Evolutionary conservation across 1,140 invertebrate genomes (phyloP), one percentile per base, ranked within the genome.

Genomic region (Conus ventricosus): DNA sequence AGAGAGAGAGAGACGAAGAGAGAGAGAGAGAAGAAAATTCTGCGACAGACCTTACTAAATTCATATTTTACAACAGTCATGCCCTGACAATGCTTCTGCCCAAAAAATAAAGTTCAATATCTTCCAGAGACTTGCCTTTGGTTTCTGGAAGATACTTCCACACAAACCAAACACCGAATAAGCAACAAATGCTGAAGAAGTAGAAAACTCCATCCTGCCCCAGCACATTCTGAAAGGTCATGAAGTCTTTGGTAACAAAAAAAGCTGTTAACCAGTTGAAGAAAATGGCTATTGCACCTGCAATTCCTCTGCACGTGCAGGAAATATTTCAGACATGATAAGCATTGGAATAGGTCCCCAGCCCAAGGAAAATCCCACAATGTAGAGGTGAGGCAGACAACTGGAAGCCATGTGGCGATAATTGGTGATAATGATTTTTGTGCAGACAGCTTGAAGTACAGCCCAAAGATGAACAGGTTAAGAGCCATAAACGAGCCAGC

Each of bases 281-380:
- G 17, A 97, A 97, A 0, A 98, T 98, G 0, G 97, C 97, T 51
- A 99, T 94, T 1, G 97, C 97, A 15, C 98, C 98, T 0, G 98
- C 98, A 0, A 97, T 96, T 0, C 98, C 98, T 90, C 98, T 96
- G 92, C 97, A 94, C 98, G 97, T 76, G 98, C 95, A n/a, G 98
- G 97, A 94, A 98, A 98, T 27, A 98, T 96, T 95, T 98, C 98
- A 55, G 98, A 98, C 96, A 98, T 97, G 97, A 99, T 98, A 10
- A 99, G 95, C 98, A 98, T 99, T 4, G 98, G 98, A 89, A 99
- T 97, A 0, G 98, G 98, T 0, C 98, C 98, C 86, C 97, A 97
- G 91, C 98, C 98, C 39, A 99, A 94, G 0, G 98, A 98, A 95
- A 99, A 99, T 51, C 97, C 97, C 54, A 98, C 95, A 0, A 99